Conservation (phyloP, 2,888 invertebrate genomes). For the Galeopsomyia nigrocyanea region DNA sequence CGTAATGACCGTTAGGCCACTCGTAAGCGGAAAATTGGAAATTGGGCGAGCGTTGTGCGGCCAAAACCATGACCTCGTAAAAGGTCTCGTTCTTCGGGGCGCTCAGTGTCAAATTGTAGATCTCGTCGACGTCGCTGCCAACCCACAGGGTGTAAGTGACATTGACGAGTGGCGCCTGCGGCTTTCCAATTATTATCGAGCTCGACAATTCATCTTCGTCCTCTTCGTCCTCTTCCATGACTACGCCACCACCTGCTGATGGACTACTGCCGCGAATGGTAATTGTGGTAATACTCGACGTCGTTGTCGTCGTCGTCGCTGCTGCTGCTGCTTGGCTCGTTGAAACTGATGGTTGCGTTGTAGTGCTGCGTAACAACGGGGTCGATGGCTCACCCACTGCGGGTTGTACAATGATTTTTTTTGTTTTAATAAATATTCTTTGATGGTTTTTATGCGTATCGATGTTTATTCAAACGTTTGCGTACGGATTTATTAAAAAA, state of each 20-base stretch:
- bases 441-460: no score
- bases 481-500: no score
- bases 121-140: constrained; percentile 87
- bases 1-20: constrained; percentile 94
- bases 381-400: constrained; percentile 50
- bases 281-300: constrained; percentile 24
- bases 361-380: constrained; percentile 4
- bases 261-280: constrained; percentile 23
- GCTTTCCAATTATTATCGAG: constrained; percentile 26
- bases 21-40: constrained; percentile 85
- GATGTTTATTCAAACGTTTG: no score
- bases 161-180: constrained; percentile 68
- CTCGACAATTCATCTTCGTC: constrained; percentile 50
- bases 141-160: constrained; percentile 91
- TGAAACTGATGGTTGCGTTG: neutral
- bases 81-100: constrained; percentile 81
- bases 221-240: constrained; percentile 44
- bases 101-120: constrained; percentile 81
- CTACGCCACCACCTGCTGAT: neutral
- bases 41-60: constrained; percentile 82
- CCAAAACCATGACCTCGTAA: constrained; percentile 85
- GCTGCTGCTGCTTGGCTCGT: neutral
- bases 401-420: no score
- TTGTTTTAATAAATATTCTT: no score
- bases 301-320: no score